phyloP scores from a whole-genome alignment of 1,140 invertebrate species.

The Polypedilum pembai region DNA sequence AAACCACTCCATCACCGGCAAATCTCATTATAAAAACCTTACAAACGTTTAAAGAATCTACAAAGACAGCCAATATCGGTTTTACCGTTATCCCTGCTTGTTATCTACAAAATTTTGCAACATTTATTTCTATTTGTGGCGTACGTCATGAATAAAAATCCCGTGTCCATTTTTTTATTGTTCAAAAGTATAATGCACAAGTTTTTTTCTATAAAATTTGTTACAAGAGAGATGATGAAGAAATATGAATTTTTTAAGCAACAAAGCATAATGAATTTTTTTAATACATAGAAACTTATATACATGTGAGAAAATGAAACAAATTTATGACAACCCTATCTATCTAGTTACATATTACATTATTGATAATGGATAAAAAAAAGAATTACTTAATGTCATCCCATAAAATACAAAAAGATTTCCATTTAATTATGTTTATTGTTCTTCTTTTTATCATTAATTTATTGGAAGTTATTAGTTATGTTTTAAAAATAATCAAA shows the following conservation, averaged over 20 bases:
- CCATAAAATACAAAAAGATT: too few species aligned
- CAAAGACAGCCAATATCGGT: slow-evolving; percentile 49
- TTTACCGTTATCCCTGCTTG: slow-evolving; percentile 68
- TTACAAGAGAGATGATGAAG: neutral
- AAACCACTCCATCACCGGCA: slow-evolving; percentile 46
- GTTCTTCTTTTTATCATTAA: too few species aligned
- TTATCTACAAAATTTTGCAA: slow-evolving; percentile 66
- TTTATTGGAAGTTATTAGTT: too few species aligned
- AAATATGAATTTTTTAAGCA: neutral
- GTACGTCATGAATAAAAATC: slow-evolving; percentile 48
- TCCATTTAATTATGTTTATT: too few species aligned
- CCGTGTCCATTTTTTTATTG: neutral
- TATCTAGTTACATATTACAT: too few species aligned
- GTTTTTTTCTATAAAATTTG: neutral
- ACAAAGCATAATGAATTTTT: neutral
- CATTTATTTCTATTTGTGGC: slow-evolving; percentile 67
- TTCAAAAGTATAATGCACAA: neutral
- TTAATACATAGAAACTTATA: neutral
- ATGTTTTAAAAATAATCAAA: too few species aligned
- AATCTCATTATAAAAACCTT: slow-evolving; percentile 49
- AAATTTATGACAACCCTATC: too few species aligned
- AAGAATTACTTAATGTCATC: too few species aligned
- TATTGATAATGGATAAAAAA: too few species aligned
- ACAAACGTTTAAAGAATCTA: slow-evolving; percentile 45
- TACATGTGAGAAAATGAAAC: too few species aligned